Conservation (phyloP, 2,113 vertebrate genomes). For the Catharus fuscescens region DNA sequence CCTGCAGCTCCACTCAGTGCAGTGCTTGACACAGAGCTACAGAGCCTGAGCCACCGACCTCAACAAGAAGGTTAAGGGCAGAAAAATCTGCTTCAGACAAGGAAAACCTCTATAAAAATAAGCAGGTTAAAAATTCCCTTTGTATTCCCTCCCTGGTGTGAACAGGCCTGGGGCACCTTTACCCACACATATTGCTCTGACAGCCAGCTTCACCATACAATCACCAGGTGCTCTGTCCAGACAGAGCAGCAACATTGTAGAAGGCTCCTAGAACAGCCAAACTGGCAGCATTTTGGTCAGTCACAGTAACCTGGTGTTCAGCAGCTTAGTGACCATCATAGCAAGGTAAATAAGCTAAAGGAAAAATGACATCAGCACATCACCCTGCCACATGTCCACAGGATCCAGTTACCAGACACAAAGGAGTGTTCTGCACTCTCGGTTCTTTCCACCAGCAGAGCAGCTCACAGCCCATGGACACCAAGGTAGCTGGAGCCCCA, state of each 20-base stretch:
- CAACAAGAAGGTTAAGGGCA: background rate
- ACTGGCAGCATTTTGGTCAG: conserved; percentile 46
- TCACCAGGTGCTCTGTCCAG: background rate
- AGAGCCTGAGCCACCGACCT: background rate
- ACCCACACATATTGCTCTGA: background rate
- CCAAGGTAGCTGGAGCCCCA: background rate
- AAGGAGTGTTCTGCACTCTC: conserved; percentile 27
- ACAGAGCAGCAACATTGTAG: background rate
- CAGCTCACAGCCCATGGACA: background rate
- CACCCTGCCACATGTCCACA: background rate
- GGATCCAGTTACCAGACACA: conserved; percentile 33
- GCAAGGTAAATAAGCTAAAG: background rate
- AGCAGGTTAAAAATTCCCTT: conserved; percentile 39
- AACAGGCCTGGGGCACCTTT: background rate
- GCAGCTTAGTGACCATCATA: background rate
- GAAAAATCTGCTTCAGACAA: background rate
- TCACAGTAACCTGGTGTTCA: conserved; percentile 16
- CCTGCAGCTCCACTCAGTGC: background rate
- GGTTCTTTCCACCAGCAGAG: background rate
- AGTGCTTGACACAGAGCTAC: background rate
- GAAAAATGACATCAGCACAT: background rate
- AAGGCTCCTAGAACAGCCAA: conserved; percentile 17
- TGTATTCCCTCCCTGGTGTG: background rate
- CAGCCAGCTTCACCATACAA: background rate
- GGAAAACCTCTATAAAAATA: conserved; percentile 17